Conservation (phyloP, 2,888 invertebrate genomes). For the Exocentrus adspersus region DNA sequence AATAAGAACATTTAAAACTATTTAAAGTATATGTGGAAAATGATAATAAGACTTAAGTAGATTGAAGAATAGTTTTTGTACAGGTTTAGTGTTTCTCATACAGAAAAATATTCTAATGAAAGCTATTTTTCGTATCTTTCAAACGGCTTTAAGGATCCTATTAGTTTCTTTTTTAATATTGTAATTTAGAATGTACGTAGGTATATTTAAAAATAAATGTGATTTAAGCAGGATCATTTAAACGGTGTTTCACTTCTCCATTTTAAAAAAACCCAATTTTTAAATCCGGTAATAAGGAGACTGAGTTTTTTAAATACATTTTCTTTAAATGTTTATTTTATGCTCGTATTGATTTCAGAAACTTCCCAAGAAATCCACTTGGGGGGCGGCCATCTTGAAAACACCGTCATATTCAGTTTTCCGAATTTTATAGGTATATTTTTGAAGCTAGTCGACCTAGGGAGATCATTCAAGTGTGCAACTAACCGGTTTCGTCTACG, state of each 20-base stretch:
- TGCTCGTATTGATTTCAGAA: too few relatives aligned
- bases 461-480: too few relatives aligned
- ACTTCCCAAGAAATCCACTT: too few relatives aligned
- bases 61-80: constrained; percentile 44
- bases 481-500: too few relatives aligned
- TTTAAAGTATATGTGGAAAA: constrained; percentile 23
- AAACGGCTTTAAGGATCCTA: constrained; percentile 36
- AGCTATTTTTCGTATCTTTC: constrained; percentile 43
- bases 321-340: too few relatives aligned
- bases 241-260: not conserved
- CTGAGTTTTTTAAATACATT: too few relatives aligned
- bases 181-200: constrained; percentile 27
- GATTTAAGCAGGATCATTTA: constrained; percentile 12
- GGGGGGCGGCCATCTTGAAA: too few relatives aligned
- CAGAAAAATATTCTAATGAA: constrained; percentile 30
- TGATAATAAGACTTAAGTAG: constrained; percentile 37
- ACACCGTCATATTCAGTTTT: too few relatives aligned
- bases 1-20: constrained; percentile 21
- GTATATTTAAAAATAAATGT: constrained; percentile 18
- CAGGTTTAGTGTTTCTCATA: constrained; percentile 43
- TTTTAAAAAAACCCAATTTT: too few relatives aligned
- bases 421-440: too few relatives aligned
- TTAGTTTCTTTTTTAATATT: constrained; percentile 34
- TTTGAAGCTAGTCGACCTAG: too few relatives aligned
- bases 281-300: too few relatives aligned